Percentiles rank a stretch among this genome's conserved stretches.
These are phyloP conservation scores for Aphrophora alni DNA, from an alignment of 2,888 invertebrate species.

Conservation along the genomic window DNA sequence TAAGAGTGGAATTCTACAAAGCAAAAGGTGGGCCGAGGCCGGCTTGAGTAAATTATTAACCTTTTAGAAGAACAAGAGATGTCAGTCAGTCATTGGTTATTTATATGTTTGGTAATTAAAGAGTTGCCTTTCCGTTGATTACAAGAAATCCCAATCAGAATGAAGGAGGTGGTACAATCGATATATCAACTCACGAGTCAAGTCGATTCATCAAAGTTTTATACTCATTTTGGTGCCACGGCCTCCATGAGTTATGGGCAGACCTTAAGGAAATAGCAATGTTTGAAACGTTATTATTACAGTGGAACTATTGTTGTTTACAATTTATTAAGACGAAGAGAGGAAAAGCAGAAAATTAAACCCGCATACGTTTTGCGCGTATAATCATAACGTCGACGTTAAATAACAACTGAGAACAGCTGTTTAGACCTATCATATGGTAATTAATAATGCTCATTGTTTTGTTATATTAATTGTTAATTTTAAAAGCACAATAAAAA, in stretches of 20 bases:
- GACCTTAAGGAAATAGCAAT: background rate
- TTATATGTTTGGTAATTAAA: background rate
- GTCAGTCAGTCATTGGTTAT: background rate
- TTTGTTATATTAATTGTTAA: no score
- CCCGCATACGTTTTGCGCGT: no score
- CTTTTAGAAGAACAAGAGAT: background rate
- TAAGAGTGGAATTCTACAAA: background rate
- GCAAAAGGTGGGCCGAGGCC: background rate
- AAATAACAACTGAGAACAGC: no score
- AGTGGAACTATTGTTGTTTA: no score
- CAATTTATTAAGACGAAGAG: no score
- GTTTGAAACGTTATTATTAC: no score
- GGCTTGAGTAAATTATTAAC: background rate
- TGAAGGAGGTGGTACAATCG: background rate
- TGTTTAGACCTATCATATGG: no score
- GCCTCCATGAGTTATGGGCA: background rate
- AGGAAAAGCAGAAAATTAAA: no score
- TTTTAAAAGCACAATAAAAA: no score
- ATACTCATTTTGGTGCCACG: background rate
- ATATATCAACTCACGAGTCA: background rate
- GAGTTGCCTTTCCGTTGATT: slow-evolving; percentile 4
- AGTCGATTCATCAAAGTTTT: slow-evolving; percentile 9
- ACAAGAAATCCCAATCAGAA: slow-evolving; percentile 9
- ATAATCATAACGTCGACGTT: no score
- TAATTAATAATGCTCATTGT: no score